Evolutionary conservation across 2,113 vertebrate genomes (phyloP).

Genomic region (Amblyopsis rosae): DNA sequence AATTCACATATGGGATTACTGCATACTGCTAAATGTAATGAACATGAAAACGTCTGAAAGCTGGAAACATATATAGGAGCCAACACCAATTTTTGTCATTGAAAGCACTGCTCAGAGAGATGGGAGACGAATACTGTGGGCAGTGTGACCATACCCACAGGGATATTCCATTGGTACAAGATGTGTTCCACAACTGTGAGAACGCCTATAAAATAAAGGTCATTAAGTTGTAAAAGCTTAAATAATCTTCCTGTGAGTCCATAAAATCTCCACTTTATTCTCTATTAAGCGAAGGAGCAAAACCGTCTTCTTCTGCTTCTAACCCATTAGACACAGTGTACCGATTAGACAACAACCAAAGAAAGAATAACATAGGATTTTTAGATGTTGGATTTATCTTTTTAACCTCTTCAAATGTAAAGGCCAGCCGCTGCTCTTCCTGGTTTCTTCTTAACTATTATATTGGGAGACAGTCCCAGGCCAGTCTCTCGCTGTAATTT

Average conservation of each 20-base stretch:
- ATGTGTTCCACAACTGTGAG: conserved; percentile 16
- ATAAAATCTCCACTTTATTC: conserved; percentile 41
- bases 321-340: background rate
- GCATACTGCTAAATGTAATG: background rate
- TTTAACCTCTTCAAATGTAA: background rate
- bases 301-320: too few species aligned
- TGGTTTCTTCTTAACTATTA: conserved; percentile 6
- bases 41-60: background rate
- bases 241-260: conserved; percentile 13
- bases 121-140: background rate
- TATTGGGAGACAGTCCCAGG: conserved; percentile 16
- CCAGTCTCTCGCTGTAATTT: conserved; percentile 12
- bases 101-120: background rate
- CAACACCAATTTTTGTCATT: background rate
- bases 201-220: conserved; percentile 24
- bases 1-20: background rate
- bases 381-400: background rate
- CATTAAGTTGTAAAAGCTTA: conserved; percentile 40
- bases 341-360: background rate
- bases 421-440: background rate
- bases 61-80: background rate
- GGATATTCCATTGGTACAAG: conserved; percentile 17
- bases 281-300: background rate
- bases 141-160: conserved; percentile 7
- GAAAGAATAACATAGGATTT: background rate